Percentiles rank a stretch among this genome's conserved stretches.
Evolutionary conservation across 2,797 vertebrate species (phyloP).

Genomic region (Trachurus trachurus): DNA sequence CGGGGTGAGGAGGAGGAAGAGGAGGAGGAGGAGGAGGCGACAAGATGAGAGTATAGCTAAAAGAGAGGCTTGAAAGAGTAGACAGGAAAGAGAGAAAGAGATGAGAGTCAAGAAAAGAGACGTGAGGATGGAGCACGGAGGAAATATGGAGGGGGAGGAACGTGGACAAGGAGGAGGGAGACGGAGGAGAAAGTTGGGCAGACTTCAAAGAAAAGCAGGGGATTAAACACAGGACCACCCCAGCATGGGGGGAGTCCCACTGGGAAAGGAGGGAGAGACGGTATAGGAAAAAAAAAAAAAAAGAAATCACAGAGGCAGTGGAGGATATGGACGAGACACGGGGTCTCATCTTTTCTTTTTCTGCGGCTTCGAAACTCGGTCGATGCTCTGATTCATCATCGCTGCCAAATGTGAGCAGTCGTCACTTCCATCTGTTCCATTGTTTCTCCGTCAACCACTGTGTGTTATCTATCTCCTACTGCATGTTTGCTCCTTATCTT

Average conservation of each 20-base stretch:
- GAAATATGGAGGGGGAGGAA: constrained; percentile 9
- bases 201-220: constrained; percentile 59
- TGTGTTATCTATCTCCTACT: not conserved
- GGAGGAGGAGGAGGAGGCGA: not conserved
- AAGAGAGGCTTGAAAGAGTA: constrained; percentile 29
- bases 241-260: constrained; percentile 13
- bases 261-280: not conserved
- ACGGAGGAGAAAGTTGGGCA: constrained; percentile 35
- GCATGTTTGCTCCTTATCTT: not conserved
- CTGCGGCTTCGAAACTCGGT: not conserved
- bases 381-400: constrained; percentile 8
- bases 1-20: constrained; percentile 6
- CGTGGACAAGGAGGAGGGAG: not conserved
- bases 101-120: constrained; percentile 3
- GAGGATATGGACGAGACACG: not conserved
- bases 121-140: constrained; percentile 9
- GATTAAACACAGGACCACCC: constrained; percentile 46
- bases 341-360: not conserved
- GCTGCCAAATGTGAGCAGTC: constrained; percentile 7
- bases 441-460: not conserved
- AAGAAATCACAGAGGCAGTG: not conserved
- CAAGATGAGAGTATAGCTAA: constrained; percentile 44
- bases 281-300: not conserved
- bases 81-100: constrained; percentile 9
- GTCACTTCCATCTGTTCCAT: constrained; percentile 24